Conservation (phyloP, 1,140 invertebrate species). For the Solenopsis fugax region DNA sequence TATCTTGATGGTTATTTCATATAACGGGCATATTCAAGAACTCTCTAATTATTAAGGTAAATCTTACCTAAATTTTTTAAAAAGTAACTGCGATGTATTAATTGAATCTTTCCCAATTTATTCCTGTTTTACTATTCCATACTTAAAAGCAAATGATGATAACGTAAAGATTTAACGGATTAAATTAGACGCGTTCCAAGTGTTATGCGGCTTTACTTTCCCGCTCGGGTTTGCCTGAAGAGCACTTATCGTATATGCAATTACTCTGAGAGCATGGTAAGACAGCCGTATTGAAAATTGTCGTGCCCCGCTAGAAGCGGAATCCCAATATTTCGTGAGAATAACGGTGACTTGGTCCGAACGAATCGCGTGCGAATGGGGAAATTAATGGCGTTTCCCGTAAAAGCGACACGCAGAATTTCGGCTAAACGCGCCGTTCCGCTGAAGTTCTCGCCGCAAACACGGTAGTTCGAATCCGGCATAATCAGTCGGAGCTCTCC, state of each 20-base stretch:
- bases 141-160: neutral
- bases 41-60: neutral
- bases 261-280: constrained; percentile 66
- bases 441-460: constrained; percentile 51
- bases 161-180: constrained; percentile 12
- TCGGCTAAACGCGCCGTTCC: constrained; percentile 38
- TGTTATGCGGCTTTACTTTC: constrained; percentile 44
- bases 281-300: constrained; percentile 64
- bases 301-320: constrained; percentile 4
- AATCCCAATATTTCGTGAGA: constrained; percentile 24
- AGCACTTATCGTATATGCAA: constrained; percentile 61
- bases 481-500: constrained; percentile 67
- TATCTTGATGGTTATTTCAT: neutral
- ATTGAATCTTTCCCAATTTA: neutral
- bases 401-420: constrained; percentile 55
- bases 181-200: neutral
- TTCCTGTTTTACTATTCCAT: neutral
- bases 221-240: constrained; percentile 26
- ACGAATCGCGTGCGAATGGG: constrained; percentile 19
- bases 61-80: neutral
- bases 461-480: constrained; percentile 20
- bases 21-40: neutral
- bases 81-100: neutral
- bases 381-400: constrained; percentile 47
- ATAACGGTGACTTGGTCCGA: neutral